Evolutionary conservation across 1,140 invertebrate genomes (phyloP).

Genomic region (Musca vetustissima): DNA sequence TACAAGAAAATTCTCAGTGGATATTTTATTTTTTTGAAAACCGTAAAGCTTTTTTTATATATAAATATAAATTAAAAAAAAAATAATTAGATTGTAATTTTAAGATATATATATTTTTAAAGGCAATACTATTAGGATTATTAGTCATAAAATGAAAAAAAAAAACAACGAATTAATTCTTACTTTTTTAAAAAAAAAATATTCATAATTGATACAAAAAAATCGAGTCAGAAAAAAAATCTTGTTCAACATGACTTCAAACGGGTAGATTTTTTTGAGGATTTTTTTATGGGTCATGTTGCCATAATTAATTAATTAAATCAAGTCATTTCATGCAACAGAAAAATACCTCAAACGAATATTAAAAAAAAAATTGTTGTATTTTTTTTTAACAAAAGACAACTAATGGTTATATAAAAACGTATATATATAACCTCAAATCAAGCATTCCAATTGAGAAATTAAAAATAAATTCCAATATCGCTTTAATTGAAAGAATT

Average conservation of each 20-base stretch:
- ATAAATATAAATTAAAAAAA: neutral
- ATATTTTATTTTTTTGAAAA: constrained; percentile 24
- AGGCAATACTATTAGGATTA: constrained; percentile 17
- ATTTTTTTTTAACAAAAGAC: neutral
- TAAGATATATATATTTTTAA: neutral
- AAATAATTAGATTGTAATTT: neutral
- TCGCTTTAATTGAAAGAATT: neutral
- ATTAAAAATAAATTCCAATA: too few relatives aligned
- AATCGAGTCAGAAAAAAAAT: too few relatives aligned
- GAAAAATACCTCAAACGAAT: constrained; percentile 8
- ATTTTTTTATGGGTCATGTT: too few relatives aligned
- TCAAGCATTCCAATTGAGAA: constrained; percentile 7
- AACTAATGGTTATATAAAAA: neutral
- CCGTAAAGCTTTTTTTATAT: constrained; percentile 18
- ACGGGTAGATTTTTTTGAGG: neutral
- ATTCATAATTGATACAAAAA: too few relatives aligned
- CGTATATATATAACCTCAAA: too few relatives aligned
- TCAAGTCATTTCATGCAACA: constrained; percentile 12
- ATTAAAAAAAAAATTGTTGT: neutral
- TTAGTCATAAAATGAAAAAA: neutral
- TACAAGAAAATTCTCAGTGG: constrained; percentile 18
- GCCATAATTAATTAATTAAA: neutral
- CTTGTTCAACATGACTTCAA: neutral
- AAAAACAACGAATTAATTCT: neutral
- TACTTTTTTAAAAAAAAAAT: too few relatives aligned